Evolutionary conservation across 2,888 invertebrate genomes (phyloP).

Genomic region (Tinea pellionella): DNA sequence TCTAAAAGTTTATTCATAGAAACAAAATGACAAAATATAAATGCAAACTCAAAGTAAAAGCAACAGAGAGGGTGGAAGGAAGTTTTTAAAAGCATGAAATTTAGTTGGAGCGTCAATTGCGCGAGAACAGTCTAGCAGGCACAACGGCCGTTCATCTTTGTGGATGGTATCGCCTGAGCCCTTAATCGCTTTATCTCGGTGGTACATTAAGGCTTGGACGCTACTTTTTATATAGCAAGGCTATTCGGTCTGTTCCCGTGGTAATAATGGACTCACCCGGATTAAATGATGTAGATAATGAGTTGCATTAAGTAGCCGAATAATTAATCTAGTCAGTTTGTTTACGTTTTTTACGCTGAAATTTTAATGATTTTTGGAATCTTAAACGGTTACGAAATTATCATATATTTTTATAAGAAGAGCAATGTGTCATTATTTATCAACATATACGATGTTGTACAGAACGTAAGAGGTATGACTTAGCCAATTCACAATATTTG

Average conservation of each 20-base stretch:
- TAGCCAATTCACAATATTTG: not conserved
- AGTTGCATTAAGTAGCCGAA: constrained; percentile 1
- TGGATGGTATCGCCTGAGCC: not conserved
- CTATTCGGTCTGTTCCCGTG: not conserved
- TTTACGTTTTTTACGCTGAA: not conserved
- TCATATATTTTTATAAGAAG: no score
- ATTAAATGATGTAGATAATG: constrained; percentile 9
- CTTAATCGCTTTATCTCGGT: constrained; percentile 10
- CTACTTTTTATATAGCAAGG: constrained; percentile 6
- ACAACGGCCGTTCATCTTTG: constrained; percentile 4
- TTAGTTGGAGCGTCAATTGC: constrained; percentile 2
- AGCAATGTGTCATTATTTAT: not conserved
- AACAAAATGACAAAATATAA: not conserved
- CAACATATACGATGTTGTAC: not conserved
- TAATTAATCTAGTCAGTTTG: not conserved
- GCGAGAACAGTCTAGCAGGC: not conserved
- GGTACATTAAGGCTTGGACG: not conserved
- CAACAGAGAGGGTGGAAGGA: not conserved
- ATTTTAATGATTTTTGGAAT: not conserved
- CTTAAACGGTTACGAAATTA: no score
- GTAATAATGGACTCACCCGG: constrained; percentile 7
- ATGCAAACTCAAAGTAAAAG: not conserved
- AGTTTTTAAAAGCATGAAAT: constrained; percentile 1
- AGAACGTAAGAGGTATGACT: not conserved
- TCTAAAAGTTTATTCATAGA: no score